Conservation (phyloP, 2,797 vertebrate genomes). For the Adelosebastes latens region DNA sequence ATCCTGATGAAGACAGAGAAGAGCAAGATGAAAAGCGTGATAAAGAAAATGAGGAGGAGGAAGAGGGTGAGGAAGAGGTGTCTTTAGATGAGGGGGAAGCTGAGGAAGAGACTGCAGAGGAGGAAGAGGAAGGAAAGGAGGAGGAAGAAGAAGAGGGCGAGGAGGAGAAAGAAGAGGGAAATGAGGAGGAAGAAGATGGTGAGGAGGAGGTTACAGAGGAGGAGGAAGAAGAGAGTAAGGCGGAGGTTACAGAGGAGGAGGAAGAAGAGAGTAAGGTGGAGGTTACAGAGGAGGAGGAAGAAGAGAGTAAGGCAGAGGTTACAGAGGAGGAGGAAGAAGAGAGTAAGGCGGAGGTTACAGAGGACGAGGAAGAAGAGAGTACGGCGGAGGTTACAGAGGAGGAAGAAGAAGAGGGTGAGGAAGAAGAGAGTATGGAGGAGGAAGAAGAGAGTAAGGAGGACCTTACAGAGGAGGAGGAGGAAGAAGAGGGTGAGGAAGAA, state of each 20-base stretch:
- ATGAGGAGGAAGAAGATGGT: not conserved
- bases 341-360: not conserved
- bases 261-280: not conserved
- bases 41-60: not conserved
- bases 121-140: not conserved
- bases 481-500: not conserved
- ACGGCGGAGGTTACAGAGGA: not conserved
- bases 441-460: too few species aligned
- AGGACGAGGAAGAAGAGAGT: not conserved
- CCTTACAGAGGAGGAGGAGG: not conserved
- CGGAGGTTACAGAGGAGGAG: not conserved
- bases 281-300: not conserved
- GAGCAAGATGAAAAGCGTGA: not conserved
- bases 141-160: not conserved
- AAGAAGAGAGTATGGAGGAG: not conserved
- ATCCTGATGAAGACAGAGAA: constrained; percentile 21
- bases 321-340: not conserved
- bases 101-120: not conserved
- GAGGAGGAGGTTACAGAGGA: not conserved
- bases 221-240: not conserved
- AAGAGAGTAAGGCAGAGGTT: not conserved
- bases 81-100: not conserved
- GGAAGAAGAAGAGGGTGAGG: not conserved
- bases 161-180: not conserved
- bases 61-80: not conserved